Conservation (phyloP, 2,888 invertebrate species). For the Anarsia innoxiella region DNA sequence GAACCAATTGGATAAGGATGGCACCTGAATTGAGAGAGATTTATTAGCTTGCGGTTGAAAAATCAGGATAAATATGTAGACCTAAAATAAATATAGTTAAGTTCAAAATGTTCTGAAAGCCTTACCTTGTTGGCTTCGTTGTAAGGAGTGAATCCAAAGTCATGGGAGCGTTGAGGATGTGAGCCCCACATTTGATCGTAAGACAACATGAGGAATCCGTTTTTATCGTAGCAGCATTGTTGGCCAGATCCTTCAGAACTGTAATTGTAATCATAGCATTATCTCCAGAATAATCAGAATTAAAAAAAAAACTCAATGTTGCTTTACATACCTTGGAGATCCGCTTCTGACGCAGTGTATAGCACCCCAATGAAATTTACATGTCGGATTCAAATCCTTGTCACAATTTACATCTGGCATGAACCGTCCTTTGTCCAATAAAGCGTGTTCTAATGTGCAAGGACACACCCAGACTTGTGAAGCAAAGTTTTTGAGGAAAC, state of each 20-base stretch:
- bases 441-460: conserved; percentile 92
- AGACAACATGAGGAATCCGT: conserved; percentile 92
- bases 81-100: too few relatives aligned
- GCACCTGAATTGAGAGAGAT: conserved; percentile 74
- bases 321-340: conserved; percentile 83
- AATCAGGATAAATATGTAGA: too few relatives aligned
- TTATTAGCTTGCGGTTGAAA: too few relatives aligned
- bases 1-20: conserved; percentile 96
- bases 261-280: conserved; percentile 17
- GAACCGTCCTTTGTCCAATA: conserved; percentile 93
- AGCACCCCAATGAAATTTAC: conserved; percentile 91
- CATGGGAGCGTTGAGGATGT: conserved; percentile 87
- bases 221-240: conserved; percentile 97
- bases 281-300: neutral
- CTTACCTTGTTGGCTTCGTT: conserved; percentile 93
- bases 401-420: conserved; percentile 94
- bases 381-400: conserved; percentile 91
- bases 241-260: conserved; percentile 94
- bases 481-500: conserved; percentile 88
- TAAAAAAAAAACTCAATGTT: neutral
- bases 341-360: conserved; percentile 95
- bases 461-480: conserved; percentile 91
- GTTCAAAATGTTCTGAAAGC: too few relatives aligned
- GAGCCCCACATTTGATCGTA: conserved; percentile 98
- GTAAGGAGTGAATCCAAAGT: conserved; percentile 94